phyloP scores from a whole-genome alignment of 2,113 vertebrate species.

The Notothenia rossii region DNA sequence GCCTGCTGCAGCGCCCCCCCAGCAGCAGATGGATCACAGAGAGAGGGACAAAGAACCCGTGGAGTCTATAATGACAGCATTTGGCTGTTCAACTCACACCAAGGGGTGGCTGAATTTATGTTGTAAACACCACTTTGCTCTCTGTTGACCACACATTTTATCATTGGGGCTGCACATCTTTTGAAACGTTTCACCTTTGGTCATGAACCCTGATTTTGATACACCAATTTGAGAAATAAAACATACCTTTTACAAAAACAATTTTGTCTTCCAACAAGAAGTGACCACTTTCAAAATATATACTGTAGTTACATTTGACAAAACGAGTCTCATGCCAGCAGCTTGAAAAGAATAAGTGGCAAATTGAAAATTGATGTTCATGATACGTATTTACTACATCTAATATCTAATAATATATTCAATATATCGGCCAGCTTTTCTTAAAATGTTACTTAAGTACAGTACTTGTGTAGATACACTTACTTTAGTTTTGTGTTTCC shows the following conservation, averaged over 20 bases:
- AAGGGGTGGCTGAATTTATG: conserved; percentile 40
- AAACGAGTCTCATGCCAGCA: too few species aligned
- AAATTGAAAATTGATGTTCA: too few species aligned
- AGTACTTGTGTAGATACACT: too few species aligned
- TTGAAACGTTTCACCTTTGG: not conserved
- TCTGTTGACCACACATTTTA: conserved; percentile 23
- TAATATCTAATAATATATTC: too few species aligned
- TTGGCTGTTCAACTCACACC: conserved; percentile 43
- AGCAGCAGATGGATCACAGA: conserved; percentile 69
- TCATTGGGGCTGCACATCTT: not conserved
- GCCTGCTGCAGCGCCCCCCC: conserved; percentile 44
- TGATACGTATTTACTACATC: too few species aligned
- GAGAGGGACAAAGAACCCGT: conserved; percentile 52
- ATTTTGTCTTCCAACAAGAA: not conserved
- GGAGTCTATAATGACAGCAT: conserved; percentile 52
- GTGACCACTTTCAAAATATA: not conserved
- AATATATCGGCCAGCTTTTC: too few species aligned
- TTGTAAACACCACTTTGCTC: conserved; percentile 56
- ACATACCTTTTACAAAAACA: not conserved
- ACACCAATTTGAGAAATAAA: not conserved
- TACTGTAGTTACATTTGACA: not conserved
- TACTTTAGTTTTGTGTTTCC: too few species aligned
- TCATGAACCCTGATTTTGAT: not conserved
- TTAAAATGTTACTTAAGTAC: too few species aligned
- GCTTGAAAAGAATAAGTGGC: too few species aligned